These are phyloP conservation scores for Tillus elongatus DNA, from an alignment of 2,888 invertebrate species.

Conservation along the genomic window DNA sequence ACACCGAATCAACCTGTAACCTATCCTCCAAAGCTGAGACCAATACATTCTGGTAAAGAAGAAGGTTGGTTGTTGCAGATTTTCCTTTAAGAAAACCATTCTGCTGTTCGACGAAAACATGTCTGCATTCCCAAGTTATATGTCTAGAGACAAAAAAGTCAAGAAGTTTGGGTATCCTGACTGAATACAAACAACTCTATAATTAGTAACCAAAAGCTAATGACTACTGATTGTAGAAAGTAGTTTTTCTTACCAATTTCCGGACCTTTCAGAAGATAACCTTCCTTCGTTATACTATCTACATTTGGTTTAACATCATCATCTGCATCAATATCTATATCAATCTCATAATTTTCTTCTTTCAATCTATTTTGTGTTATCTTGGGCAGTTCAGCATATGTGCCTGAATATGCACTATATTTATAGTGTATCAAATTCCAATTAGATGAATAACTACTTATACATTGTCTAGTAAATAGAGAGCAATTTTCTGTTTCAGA, in stretches of 20 bases:
- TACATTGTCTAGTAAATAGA: conserved; percentile 59
- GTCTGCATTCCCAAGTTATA: too few species aligned
- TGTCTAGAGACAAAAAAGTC: too few species aligned
- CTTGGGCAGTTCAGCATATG: conserved; percentile 80
- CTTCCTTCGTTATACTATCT: conserved; percentile 79
- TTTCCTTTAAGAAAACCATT: too few species aligned
- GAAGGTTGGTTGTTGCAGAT: too few species aligned
- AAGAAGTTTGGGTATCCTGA: too few species aligned
- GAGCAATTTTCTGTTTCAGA: conserved; percentile 45
- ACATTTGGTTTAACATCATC: conserved; percentile 57
- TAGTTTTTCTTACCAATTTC: conserved; percentile 65
- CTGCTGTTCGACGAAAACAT: too few species aligned
- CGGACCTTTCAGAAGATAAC: conserved; percentile 84
- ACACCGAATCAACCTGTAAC: too few species aligned
- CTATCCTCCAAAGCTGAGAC: too few species aligned
- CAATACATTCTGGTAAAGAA: too few species aligned
- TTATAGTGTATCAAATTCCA: conserved; percentile 90
- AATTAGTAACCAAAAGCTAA: too few species aligned
- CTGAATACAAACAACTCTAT: too few species aligned
- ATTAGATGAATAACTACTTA: conserved; percentile 71
- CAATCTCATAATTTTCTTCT: conserved; percentile 84
- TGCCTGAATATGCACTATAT: conserved; percentile 79
- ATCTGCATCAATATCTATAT: conserved; percentile 78
- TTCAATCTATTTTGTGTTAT: conserved; percentile 54
- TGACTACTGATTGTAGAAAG: too few species aligned